phyloP scores from a whole-genome alignment of 1,140 invertebrate genomes.

The Drosophila triauraria region DNA sequence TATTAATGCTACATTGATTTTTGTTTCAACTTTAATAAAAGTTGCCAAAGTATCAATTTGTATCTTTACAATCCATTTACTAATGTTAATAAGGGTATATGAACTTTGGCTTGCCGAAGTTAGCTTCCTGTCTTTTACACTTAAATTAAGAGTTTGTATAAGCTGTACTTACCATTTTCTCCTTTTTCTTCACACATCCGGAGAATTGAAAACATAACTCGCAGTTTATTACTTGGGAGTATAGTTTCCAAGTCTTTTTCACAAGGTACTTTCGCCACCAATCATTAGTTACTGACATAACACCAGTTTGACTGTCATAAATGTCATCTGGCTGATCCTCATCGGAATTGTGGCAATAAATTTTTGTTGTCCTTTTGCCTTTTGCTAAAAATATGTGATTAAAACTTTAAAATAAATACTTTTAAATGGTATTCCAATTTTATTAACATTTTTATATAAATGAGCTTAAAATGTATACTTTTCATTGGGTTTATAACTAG shows the following conservation, averaged over 20 bases:
- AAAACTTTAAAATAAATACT: neutral
- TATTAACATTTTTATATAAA: too few species aligned
- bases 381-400: slow-evolving; percentile 48
- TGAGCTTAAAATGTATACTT: too few species aligned
- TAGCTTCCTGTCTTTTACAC: too few species aligned
- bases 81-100: too few species aligned
- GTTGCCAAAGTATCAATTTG: too few species aligned
- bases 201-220: slow-evolving; percentile 91
- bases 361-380: slow-evolving; percentile 53
- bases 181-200: slow-evolving; percentile 91
- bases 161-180: slow-evolving; percentile 90
- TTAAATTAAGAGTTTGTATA: too few species aligned
- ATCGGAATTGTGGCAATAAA: slow-evolving; percentile 76
- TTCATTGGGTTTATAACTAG: too few species aligned
- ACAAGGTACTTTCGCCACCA: slow-evolving; percentile 86
- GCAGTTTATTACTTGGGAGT: slow-evolving; percentile 90
- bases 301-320: slow-evolving; percentile 77
- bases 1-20: too few species aligned
- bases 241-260: slow-evolving; percentile 87
- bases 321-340: slow-evolving; percentile 86
- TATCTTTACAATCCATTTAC: too few species aligned
- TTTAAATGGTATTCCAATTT: too few species aligned
- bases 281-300: slow-evolving; percentile 86
- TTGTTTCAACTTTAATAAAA: too few species aligned
- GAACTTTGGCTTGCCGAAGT: too few species aligned